Evolutionary conservation across 2,113 vertebrate genomes (phyloP).

Genomic region (Charina bottae): DNA sequence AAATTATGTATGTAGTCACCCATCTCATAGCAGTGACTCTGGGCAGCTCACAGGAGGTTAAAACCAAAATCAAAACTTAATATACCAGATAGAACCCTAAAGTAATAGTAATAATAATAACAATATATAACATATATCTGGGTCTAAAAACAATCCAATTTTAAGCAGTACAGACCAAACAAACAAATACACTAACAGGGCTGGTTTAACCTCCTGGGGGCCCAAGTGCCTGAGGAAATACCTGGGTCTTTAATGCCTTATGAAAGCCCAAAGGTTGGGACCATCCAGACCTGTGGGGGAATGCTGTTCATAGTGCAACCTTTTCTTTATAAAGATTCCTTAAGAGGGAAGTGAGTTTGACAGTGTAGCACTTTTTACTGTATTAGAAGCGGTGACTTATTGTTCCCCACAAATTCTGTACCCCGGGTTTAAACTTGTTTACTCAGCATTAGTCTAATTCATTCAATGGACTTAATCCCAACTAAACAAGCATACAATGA

Average conservation of each 20-base stretch:
- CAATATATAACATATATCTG: neutral
- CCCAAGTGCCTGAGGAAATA: neutral
- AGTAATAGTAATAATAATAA: neutral
- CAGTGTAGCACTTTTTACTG: neutral
- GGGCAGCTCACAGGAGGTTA: neutral
- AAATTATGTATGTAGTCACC: neutral
- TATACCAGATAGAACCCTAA: neutral
- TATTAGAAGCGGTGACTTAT: neutral
- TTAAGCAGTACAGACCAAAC: neutral
- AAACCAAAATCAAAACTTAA: neutral
- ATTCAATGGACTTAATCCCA: neutral
- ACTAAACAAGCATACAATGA: neutral
- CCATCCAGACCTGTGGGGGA: neutral
- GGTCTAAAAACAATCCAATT: neutral
- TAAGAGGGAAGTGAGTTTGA: neutral
- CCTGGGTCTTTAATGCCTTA: neutral
- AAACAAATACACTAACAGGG: neutral
- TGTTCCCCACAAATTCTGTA: neutral
- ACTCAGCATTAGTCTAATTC: neutral
- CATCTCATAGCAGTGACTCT: neutral
- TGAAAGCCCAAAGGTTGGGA: neutral
- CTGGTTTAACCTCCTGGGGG: neutral
- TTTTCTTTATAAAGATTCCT: neutral
- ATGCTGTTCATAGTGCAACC: neutral
- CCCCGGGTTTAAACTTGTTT: neutral